A percentile compares a stretch with the other conserved stretches of the same genome.
phyloP scores from a whole-genome alignment of 2,888 invertebrate species.

The Ennomos quercinarius region DNA sequence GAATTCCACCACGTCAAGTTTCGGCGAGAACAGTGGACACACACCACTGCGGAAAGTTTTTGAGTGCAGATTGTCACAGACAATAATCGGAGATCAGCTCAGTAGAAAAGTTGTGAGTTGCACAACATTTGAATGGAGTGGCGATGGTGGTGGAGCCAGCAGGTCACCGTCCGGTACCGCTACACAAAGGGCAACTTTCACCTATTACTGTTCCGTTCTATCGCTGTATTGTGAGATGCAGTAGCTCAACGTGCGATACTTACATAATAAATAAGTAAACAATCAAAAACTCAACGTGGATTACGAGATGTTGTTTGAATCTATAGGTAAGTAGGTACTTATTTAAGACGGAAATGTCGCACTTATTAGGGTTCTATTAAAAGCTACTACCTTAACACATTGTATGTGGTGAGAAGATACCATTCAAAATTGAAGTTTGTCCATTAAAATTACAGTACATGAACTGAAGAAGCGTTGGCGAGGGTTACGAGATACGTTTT shows the following conservation, averaged over 20 bases:
- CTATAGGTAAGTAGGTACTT: too few species aligned
- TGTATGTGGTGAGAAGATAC: too few species aligned
- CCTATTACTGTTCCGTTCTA: slow-evolving; percentile 5
- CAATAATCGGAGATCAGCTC: not conserved
- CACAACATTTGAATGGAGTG: not conserved
- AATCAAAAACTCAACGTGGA: too few species aligned
- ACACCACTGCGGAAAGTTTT: too few species aligned
- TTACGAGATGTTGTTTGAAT: too few species aligned
- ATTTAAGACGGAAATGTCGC: too few species aligned
- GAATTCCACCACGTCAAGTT: not conserved
- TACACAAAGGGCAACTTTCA: slow-evolving; percentile 15
- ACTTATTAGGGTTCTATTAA: too few species aligned
- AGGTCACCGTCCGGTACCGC: slow-evolving; percentile 7
- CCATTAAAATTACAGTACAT: slow-evolving; percentile 6
- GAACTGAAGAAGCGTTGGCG: slow-evolving; percentile 31
- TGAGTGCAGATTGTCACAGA: too few species aligned
- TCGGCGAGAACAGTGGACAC: not conserved
- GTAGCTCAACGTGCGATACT: not conserved
- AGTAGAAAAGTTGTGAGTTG: slow-evolving; percentile 2
- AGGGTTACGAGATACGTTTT: slow-evolving; percentile 27
- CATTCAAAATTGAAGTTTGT: too few species aligned
- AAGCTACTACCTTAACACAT: too few species aligned
- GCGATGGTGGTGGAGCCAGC: not conserved
- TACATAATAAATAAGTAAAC: too few species aligned
- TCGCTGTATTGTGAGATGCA: not conserved